phyloP scores from a whole-genome alignment of 2,888 invertebrate species.

The Nebria salina region DNA sequence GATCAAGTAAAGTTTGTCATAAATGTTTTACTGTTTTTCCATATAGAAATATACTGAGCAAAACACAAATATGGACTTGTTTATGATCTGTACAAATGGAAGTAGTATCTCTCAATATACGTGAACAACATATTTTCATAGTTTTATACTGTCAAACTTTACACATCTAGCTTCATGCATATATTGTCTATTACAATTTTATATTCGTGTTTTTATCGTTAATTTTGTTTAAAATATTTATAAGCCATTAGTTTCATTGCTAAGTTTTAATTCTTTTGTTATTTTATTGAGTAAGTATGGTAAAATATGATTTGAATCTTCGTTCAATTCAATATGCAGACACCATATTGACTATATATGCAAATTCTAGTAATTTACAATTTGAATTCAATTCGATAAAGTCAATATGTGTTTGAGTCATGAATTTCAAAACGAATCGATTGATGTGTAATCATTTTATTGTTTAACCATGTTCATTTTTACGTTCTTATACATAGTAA shows the following conservation, averaged over 20 bases:
- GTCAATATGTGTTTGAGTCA: background rate
- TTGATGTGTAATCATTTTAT: background rate
- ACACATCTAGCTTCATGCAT: background rate
- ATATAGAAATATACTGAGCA: background rate
- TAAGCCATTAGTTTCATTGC: background rate
- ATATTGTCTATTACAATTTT: background rate
- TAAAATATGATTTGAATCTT: too few relatives aligned
- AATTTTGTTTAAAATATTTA: background rate
- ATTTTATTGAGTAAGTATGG: too few relatives aligned
- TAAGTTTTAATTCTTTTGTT: too few relatives aligned
- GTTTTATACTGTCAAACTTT: background rate
- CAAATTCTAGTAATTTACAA: background rate
- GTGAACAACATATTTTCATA: constrained; percentile 1
- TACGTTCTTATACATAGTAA: too few relatives aligned
- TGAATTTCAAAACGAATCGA: background rate
- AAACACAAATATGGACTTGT: background rate
- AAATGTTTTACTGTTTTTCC: constrained; percentile 31
- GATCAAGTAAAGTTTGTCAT: constrained; percentile 31
- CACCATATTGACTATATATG: background rate
- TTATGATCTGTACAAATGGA: background rate
- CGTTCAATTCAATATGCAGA: background rate
- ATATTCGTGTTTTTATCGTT: background rate
- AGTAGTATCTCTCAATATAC: background rate
- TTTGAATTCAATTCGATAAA: background rate
- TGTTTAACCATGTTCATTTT: background rate